Conservation (phyloP, 35 echinoderm and acorn worm genomes). For the Lytechinus variegatus region DNA sequence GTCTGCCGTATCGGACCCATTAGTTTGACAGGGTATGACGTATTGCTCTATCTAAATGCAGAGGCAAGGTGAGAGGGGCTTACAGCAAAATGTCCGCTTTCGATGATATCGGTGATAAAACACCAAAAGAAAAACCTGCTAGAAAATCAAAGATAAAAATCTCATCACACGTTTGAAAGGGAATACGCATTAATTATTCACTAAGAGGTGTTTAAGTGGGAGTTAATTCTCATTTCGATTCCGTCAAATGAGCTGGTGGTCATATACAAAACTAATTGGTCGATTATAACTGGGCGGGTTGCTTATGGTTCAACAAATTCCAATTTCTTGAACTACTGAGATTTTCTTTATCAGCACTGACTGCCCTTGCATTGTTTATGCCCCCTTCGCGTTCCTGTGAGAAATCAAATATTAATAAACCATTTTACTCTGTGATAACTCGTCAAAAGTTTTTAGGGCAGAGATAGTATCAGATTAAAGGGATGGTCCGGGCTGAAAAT, state of each 20-base stretch:
- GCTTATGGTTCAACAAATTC: not conserved
- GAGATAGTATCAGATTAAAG: not conserved
- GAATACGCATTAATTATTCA: not conserved
- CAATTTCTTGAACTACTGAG: not conserved
- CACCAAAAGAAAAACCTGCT: slow-evolving; percentile 3
- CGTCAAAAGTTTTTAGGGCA: not conserved
- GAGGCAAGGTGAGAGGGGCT: not conserved
- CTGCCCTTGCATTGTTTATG: not conserved
- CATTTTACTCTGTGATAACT: not conserved
- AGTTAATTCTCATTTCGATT: not conserved
- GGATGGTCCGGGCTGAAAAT: no score
- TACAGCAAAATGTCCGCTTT: not conserved
- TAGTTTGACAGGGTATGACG: slow-evolving; percentile 25
- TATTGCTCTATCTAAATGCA: not conserved
- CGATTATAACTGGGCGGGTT: slow-evolving; percentile 23
- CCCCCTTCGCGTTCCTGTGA: not conserved
- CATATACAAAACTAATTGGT: slow-evolving; percentile 24
- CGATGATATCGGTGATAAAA: slow-evolving; percentile 17
- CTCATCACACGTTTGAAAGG: not conserved
- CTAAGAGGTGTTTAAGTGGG: not conserved
- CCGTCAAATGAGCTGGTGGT: not conserved
- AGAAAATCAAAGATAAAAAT: not conserved
- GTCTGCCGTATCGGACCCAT: not conserved
- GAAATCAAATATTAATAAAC: not conserved
- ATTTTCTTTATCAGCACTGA: not conserved